Conservation (phyloP, 2,113 vertebrate genomes). For the Callocephalon fimbriatum region DNA sequence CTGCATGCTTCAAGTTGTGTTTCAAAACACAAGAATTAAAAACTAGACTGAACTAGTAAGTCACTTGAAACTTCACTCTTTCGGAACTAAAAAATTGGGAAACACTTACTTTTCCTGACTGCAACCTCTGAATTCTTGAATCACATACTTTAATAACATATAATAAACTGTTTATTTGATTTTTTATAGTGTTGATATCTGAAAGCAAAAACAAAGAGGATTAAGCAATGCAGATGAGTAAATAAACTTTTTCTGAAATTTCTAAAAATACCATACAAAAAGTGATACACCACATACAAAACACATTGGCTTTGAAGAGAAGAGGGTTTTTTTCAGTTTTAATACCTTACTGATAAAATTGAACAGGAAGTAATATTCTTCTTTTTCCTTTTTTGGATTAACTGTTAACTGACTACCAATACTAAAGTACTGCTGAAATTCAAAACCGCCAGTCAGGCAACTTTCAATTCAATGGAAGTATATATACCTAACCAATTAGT, state of each 20-base stretch:
- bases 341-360: neutral
- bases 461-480: neutral
- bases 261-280: neutral
- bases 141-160: conserved; percentile 99
- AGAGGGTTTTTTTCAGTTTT: neutral
- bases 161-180: conserved; percentile 99
- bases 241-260: neutral
- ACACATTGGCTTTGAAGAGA: neutral
- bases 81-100: accelerated
- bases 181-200: conserved; percentile 99
- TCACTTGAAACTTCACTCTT: neutral
- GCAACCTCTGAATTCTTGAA: conserved; percentile 95
- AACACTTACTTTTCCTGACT: conserved; percentile 95
- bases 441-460: neutral
- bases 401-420: neutral
- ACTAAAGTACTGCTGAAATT: neutral
- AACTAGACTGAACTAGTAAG: neutral
- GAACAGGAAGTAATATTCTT: neutral
- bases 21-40: neutral
- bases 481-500: neutral
- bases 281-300: neutral
- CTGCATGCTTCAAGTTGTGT: neutral
- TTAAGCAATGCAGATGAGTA: neutral
- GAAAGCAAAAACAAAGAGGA: conserved; percentile 64
- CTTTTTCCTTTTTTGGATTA: neutral